Base-by-base conservation (phyloP, 1,140 invertebrate species). In the Atta colombica region DNA sequence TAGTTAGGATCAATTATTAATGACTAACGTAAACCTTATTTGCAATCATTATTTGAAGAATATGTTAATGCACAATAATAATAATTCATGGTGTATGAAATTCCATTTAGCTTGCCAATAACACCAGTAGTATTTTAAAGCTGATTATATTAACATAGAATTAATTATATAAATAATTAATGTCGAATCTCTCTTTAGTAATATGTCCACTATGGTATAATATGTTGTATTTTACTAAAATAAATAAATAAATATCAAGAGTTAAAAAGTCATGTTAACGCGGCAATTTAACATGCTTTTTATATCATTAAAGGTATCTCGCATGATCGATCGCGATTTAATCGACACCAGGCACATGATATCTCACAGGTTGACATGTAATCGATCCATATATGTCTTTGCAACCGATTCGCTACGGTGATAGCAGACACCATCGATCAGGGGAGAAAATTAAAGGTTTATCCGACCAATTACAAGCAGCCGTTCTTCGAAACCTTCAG, bases 401-500 rank as follows among this genome's bases (percentile, higher is more conserved):
- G 45, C 31, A 84, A 74, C 39, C 69, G 69, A 84, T 84, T 84
- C 55, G 69, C 18, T 25, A 61, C 49, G 39, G 63, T 25, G 71
- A 85, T 66, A 85, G 63, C 58, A 61, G 65, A 45, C 39, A 10
- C 25, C 60, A 87, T 90, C 63, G 85, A 84, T 87, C 71, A 77
- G 55, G 4, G 35, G 7, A n/a, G 63, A 60, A 82, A 82, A 84
- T 82, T 74, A 87, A 31, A 66, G 88, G 88, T 78, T 82, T 78
- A 60, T 61, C 51, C 53, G 51, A 66, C 65, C 88, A 87, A 89
- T 87, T 87, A 87, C 51, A 35, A 84, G 82, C 45, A 72, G 39
- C 74, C 82, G 60, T 78, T 77, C 82, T 45, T 39, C 21, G 53
- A 86, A 86, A 77, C 80, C 58, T 63, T 74, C 58, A 53, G 45